Base-by-base conservation (phyloP, 1,140 invertebrate species). In the Zophobas morio region DNA sequence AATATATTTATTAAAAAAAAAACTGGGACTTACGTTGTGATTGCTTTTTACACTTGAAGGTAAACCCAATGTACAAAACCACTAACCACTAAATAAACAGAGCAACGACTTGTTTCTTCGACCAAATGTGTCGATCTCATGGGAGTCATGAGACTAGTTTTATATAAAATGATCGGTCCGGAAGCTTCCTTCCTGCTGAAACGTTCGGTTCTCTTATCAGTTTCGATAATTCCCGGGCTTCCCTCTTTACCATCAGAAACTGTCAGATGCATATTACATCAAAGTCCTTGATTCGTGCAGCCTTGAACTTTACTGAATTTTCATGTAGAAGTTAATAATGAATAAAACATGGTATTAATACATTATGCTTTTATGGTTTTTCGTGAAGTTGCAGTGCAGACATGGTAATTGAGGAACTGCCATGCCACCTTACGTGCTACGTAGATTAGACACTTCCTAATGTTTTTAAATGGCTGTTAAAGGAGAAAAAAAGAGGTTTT, bases 281-380 rank as follows among this genome's bases (percentile, higher is more conserved):
- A 6, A 35, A 57, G 37, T 39, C 34, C 34, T 60, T 60, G 56
- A 60, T 36, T 37, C 56, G 37, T 36, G 2, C 56, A 39, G 2
- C 56, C 56, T 60, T 60, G 56, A 60, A 60, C 56, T 60, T 39
- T 20, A 39, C 56, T 60, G 36, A 60, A 60, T 60, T 60, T 60
- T n/a, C 56, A 60, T 60, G 53, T 54, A 60, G 6, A 4, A 6
- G n/a, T 36, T 1, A 60, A 60, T 39, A 36, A 60, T 60, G 56
- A 60, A 60, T 60, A 60, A 60, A 60, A 60, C 56, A 60, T 60
- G 20, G 20, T 20, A 20, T 20, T 32, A 54, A 54, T 54, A 54
- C 56, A 35, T 39, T 60, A 36, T 60, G 56, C 56, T 37, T 32
- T 20, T 54, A 1, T 39, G 36, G 36, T 36, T 57, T 57, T 57